Percentiles rank a stretch among this genome's conserved stretches.
phyloP scores from a whole-genome alignment of 2,888 invertebrate species.

The Cosmopolites sordidus region DNA sequence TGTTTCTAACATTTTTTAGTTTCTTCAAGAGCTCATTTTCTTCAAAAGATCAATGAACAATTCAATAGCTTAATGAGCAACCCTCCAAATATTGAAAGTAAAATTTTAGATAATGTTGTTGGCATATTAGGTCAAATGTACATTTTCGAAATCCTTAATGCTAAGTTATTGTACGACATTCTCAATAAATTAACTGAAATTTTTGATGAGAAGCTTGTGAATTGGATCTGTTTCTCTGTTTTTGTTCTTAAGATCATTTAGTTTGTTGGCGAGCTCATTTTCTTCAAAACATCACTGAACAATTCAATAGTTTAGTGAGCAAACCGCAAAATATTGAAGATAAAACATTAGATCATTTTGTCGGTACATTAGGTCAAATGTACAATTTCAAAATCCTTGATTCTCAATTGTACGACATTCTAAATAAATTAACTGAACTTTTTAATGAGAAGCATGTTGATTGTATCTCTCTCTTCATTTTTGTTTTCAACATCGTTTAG shows the following conservation, averaged over 20 bases:
- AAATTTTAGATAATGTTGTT: slow-evolving; percentile 76
- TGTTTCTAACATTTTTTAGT: too few species aligned
- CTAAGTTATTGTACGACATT: slow-evolving; percentile 74
- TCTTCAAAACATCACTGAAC: slow-evolving; percentile 67
- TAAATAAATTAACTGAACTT: slow-evolving; percentile 60
- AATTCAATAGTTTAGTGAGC: slow-evolving; percentile 40
- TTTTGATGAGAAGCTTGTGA: slow-evolving; percentile 75
- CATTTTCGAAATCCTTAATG: slow-evolving; percentile 86
- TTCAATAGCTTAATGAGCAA: slow-evolving; percentile 36
- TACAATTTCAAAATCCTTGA: slow-evolving; percentile 89
- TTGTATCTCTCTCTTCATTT: slow-evolving; percentile 54
- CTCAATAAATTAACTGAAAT: slow-evolving; percentile 61
- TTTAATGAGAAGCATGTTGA: slow-evolving; percentile 79
- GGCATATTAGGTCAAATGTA: slow-evolving; percentile 77
- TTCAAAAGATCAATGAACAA: slow-evolving; percentile 67
- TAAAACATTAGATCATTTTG: slow-evolving; percentile 78
- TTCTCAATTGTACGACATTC: slow-evolving; percentile 72
- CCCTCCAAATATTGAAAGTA: slow-evolving; percentile 59
- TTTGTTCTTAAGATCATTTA: too few species aligned
- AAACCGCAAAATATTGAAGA: slow-evolving; percentile 54
- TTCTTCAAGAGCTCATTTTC: slow-evolving; percentile 73
- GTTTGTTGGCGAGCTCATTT: slow-evolving; percentile 67
- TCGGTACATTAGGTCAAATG: slow-evolving; percentile 72
- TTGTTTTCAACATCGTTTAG: too few species aligned
- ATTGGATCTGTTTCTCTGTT: slow-evolving; percentile 58